phyloP scores from a whole-genome alignment of 2,797 vertebrate genomes.

The Cryptoprocta ferox region DNA sequence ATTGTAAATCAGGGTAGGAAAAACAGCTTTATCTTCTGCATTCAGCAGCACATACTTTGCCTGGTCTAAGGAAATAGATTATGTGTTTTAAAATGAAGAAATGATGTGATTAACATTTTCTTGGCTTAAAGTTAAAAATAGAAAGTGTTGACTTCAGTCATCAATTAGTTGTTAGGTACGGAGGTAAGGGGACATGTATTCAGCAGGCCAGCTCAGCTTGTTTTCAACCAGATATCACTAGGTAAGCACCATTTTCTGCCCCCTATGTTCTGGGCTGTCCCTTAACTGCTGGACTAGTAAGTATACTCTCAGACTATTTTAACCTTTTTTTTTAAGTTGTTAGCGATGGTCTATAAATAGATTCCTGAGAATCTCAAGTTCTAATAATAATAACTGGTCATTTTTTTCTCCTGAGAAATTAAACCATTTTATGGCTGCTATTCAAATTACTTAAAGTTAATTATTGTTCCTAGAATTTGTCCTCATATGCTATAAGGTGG shows the following conservation, averaged over 20 bases:
- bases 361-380: slow-evolving; percentile 14
- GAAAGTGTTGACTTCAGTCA: slow-evolving; percentile 49
- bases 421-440: neutral
- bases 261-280: slow-evolving; percentile 55
- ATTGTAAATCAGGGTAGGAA: neutral
- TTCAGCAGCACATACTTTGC: neutral
- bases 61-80: neutral
- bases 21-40: neutral
- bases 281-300: slow-evolving; percentile 69
- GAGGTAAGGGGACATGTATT: slow-evolving; percentile 7
- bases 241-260: slow-evolving; percentile 47
- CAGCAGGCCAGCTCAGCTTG: slow-evolving; percentile 17
- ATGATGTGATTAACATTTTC: slow-evolving; percentile 52
- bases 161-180: neutral
- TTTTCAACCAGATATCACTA: slow-evolving; percentile 9
- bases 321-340: neutral
- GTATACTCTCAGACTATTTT: slow-evolving; percentile 34
- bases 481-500: neutral
- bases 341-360: slow-evolving; percentile 61
- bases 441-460: slow-evolving; percentile 31
- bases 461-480: neutral
- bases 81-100: slow-evolving; percentile 27
- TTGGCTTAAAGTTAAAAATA: slow-evolving; percentile 65
- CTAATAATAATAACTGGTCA: slow-evolving; percentile 39
- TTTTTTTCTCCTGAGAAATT: slow-evolving; percentile 52